A percentile compares a stretch with the other conserved stretches of the same genome.
These are phyloP conservation scores for Hycleus phaleratus DNA, from an alignment of 1,140 invertebrate genomes.

Conservation along the genomic window DNA sequence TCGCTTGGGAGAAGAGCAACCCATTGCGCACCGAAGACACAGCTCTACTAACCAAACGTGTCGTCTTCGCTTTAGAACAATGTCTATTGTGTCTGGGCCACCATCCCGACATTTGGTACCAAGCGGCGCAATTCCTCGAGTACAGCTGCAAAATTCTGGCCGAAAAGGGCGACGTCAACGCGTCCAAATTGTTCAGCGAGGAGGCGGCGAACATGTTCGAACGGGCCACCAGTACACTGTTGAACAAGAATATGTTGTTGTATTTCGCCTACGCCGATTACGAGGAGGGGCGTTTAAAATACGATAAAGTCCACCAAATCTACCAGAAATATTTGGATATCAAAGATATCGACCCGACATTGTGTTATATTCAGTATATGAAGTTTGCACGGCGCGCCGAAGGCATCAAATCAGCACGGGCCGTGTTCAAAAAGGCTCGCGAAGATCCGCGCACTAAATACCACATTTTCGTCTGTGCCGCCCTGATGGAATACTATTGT, in stretches of 20 bases:
- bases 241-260: conserved; percentile 86
- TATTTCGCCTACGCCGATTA: conserved; percentile 99
- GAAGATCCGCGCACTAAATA: conserved; percentile 82
- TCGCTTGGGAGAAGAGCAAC: conserved; percentile 95
- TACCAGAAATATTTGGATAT: conserved; percentile 89
- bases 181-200: conserved; percentile 85
- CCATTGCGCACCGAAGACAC: conserved; percentile 94
- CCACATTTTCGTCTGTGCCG: conserved; percentile 94
- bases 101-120: conserved; percentile 98
- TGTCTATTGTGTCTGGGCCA: conserved; percentile 93
- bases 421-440: conserved; percentile 90
- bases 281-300: conserved; percentile 93
- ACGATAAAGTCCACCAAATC: conserved; percentile 95
- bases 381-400: conserved; percentile 95
- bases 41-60: conserved; percentile 81
- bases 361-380: conserved; percentile 98
- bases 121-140: conserved; percentile 93
- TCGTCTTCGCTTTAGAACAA: conserved; percentile 99
- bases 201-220: conserved; percentile 93
- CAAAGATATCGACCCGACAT: conserved; percentile 85
- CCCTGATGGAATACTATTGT: conserved; percentile 99
- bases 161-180: conserved; percentile 93
- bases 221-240: conserved; percentile 75
- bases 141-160: conserved; percentile 84
- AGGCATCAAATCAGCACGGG: conserved; percentile 92